These are phyloP conservation scores for Matsumurasca onukii DNA, from an alignment of 1,140 invertebrate species.

Conservation along the genomic window DNA sequence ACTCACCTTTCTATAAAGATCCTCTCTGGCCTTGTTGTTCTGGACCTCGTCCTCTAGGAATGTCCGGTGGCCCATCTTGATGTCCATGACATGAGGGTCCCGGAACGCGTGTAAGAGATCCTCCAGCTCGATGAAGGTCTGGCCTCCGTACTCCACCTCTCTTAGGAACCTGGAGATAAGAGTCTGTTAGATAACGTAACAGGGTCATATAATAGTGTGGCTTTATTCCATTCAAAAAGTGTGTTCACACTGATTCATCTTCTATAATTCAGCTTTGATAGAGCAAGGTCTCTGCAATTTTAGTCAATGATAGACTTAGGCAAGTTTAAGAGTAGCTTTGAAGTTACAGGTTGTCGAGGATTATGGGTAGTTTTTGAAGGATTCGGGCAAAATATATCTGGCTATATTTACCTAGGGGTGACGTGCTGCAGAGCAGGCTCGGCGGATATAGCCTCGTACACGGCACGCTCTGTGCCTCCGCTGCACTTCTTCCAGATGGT, in stretches of 20 bases:
- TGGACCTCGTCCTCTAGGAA: conserved; percentile 93
- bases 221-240: no score
- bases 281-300: no score
- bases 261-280: no score
- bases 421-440: conserved; percentile 74
- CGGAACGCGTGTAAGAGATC: conserved; percentile 82
- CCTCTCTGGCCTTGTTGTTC: conserved; percentile 72
- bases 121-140: conserved; percentile 88
- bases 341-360: no score
- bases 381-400: no score
- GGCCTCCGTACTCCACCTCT: conserved; percentile 81
- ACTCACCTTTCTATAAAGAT: conserved; percentile 75
- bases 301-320: no score
- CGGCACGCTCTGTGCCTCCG: conserved; percentile 66
- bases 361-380: no score
- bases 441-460: conserved; percentile 78
- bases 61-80: conserved; percentile 90
- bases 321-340: no score
- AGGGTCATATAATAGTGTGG: no score
- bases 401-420: conserved; percentile 84
- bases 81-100: conserved; percentile 89
- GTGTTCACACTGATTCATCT: no score
- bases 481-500: conserved; percentile 47
- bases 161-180: conserved; percentile 64
- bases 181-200: no score